A percentile compares a stretch with the other conserved stretches of the same genome.
phyloP scores from a whole-genome alignment of 2,797 vertebrate genomes.

The Chelmon rostratus region DNA sequence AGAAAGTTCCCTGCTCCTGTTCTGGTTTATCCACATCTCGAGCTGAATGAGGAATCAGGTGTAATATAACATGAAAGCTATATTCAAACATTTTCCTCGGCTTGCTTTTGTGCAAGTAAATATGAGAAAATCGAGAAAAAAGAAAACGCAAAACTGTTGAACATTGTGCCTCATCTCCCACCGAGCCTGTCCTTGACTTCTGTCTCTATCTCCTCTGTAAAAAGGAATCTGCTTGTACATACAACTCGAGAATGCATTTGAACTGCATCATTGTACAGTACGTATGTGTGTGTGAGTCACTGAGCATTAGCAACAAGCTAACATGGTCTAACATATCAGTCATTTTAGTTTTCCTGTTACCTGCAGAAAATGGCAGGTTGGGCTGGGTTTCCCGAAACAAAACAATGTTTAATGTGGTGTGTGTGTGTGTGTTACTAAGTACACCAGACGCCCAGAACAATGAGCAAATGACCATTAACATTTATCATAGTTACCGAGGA shows the following conservation, averaged over 20 bases:
- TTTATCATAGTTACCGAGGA: slow-evolving; percentile 9
- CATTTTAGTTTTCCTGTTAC: slow-evolving; percentile 35
- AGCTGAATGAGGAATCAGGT: slow-evolving; percentile 57
- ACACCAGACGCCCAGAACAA: slow-evolving; percentile 3
- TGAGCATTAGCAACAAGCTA: slow-evolving; percentile 57
- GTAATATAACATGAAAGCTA: slow-evolving; percentile 66
- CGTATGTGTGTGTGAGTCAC: slow-evolving; percentile 59
- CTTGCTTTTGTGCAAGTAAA: slow-evolving; percentile 61
- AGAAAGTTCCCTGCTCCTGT: not conserved
- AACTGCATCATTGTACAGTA: slow-evolving; percentile 65
- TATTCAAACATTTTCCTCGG: slow-evolving; percentile 59
- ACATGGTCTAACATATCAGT: slow-evolving; percentile 40
- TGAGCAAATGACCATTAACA: not conserved
- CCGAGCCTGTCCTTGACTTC: slow-evolving; percentile 78
- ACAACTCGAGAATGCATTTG: slow-evolving; percentile 60
- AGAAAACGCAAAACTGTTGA: slow-evolving; percentile 55
- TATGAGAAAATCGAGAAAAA: slow-evolving; percentile 24
- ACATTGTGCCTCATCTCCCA: slow-evolving; percentile 85
- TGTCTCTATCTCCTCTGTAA: slow-evolving; percentile 68
- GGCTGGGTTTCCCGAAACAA: slow-evolving; percentile 45
- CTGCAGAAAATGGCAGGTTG: slow-evolving; percentile 44
- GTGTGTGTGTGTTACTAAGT: not conserved
- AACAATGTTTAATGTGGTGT: slow-evolving; percentile 1
- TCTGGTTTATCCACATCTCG: slow-evolving; percentile 7
- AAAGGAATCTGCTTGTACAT: slow-evolving; percentile 71